Conservation (phyloP, 2,888 invertebrate species). For the Ditylenchus weischeri region DNA sequence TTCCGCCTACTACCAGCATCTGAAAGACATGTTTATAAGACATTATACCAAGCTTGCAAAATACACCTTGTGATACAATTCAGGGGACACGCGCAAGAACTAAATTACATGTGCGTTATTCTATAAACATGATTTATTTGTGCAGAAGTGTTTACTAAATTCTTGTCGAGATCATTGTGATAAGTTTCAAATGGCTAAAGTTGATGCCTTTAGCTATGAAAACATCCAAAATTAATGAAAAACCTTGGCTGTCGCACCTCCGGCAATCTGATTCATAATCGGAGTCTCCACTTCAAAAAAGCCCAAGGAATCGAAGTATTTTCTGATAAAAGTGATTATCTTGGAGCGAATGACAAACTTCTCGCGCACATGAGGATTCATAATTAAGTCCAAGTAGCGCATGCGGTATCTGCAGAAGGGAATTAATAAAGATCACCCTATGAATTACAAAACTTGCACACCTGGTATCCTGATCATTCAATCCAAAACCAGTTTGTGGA, state of each 20-base stretch:
- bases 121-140: too few relatives aligned
- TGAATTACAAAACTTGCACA: constrained; percentile 15
- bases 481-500: constrained; percentile 91
- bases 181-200: constrained; percentile 84
- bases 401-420: constrained; percentile 71
- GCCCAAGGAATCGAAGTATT: constrained; percentile 82
- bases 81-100: constrained; percentile 95
- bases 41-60: neutral
- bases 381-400: constrained; percentile 88
- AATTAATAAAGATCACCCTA: too few relatives aligned
- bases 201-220: too few relatives aligned
- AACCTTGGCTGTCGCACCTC: constrained; percentile 89
- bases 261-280: constrained; percentile 99
- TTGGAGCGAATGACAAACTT: constrained; percentile 70
- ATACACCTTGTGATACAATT: constrained; percentile 82
- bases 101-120: constrained; percentile 60
- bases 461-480: constrained; percentile 79
- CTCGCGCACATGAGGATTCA: constrained; percentile 85
- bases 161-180: constrained; percentile 96
- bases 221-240: too few relatives aligned
- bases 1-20: constrained; percentile 94
- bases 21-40: constrained; percentile 52
- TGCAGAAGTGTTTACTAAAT: constrained; percentile 60
- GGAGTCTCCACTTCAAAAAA: constrained; percentile 98
- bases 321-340: constrained; percentile 74